Evolutionary conservation across 2,113 vertebrate species (phyloP).

Genomic region (Atherinomorus stipes): DNA sequence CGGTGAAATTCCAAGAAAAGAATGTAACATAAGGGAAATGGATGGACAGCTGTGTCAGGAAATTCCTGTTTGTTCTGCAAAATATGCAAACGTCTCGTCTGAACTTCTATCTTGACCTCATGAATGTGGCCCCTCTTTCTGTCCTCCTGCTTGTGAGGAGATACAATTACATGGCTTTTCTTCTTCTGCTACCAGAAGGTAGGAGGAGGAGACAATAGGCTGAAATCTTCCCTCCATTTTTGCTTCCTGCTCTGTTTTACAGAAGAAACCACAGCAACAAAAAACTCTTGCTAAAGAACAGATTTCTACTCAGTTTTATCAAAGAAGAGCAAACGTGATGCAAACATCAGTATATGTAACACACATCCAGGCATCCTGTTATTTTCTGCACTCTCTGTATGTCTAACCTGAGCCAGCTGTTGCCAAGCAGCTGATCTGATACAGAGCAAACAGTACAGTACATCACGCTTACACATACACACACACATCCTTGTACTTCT

Average conservation of each 20-base stretch:
- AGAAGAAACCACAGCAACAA: no score
- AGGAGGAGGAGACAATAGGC: not conserved
- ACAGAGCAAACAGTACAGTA: not conserved
- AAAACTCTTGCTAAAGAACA: no score
- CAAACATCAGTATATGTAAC: no score
- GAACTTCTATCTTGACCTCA: slow-evolving; percentile 17
- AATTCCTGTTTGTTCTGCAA: not conserved
- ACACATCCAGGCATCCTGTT: not conserved
- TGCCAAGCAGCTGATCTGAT: slow-evolving; percentile 25
- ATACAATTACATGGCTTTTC: not conserved
- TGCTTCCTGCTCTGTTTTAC: no score
- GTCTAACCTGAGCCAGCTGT: slow-evolving; percentile 60
- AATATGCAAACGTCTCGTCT: not conserved
- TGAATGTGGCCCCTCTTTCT: not conserved
- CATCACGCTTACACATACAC: slow-evolving; percentile 3
- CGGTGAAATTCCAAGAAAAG: not conserved
- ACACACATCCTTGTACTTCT: no score
- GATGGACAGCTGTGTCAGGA: slow-evolving; percentile 19
- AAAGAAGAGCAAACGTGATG: not conserved
- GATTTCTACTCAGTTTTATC: not conserved
- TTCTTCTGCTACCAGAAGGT: not conserved
- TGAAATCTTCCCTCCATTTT: no score
- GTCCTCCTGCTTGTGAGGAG: not conserved
- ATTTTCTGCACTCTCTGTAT: not conserved
- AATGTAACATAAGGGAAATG: slow-evolving; percentile 1